Conservation (phyloP, 2,888 invertebrate species). For the Allygus modestus region DNA sequence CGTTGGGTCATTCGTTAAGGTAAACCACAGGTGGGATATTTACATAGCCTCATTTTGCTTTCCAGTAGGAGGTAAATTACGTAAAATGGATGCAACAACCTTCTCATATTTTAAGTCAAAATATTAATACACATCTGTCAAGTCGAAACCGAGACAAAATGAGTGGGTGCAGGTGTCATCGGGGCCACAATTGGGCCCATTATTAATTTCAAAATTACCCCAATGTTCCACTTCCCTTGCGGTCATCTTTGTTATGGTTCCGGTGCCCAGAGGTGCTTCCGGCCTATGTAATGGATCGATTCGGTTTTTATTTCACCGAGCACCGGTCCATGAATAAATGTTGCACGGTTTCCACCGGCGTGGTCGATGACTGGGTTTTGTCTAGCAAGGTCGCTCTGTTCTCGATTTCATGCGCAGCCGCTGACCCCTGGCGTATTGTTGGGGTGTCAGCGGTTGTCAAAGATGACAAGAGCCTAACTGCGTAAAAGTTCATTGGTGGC, state of each 20-base stretch:
- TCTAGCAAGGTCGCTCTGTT: conserved; percentile 9
- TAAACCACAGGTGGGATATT: too few relatives aligned
- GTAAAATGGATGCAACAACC: too few relatives aligned
- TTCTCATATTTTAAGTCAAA: neutral
- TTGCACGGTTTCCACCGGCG: conserved; percentile 38
- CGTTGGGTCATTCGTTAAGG: too few relatives aligned
- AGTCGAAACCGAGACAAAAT: neutral
- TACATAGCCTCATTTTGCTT: too few relatives aligned
- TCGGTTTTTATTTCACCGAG: conserved; percentile 45
- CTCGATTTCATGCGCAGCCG: conserved; percentile 40
- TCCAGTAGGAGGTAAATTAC: too few relatives aligned
- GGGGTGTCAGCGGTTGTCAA: conserved; percentile 12
- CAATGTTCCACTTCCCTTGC: conserved; percentile 54
- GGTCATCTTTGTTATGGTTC: conserved; percentile 59
- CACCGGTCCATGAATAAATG: conserved; percentile 52
- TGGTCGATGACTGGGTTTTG: conserved; percentile 44
- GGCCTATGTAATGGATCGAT: conserved; percentile 47
- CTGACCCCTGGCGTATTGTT: conserved; percentile 11
- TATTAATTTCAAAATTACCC: conserved; percentile 54
- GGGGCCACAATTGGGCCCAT: conserved; percentile 34
- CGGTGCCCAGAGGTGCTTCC: conserved; percentile 46
- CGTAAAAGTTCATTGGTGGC: neutral
- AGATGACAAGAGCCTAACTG: neutral
- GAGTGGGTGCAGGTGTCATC: conserved; percentile 45
- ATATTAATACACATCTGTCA: conserved; percentile 11